Conservation (phyloP, 1,140 invertebrate genomes). For the Eriocheir sinensis region DNA sequence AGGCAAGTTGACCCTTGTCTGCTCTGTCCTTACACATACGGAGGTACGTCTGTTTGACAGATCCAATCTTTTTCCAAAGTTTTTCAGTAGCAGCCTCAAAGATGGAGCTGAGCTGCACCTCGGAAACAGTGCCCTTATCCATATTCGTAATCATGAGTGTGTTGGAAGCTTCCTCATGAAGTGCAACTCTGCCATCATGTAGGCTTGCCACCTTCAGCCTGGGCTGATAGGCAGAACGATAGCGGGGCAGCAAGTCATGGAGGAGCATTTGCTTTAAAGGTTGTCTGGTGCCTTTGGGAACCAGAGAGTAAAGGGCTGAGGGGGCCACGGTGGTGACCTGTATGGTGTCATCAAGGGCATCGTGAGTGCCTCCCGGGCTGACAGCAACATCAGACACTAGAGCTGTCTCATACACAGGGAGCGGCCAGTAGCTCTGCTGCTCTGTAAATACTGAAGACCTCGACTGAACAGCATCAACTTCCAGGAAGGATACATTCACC, state of each 20-base stretch:
- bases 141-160: constrained; percentile 56
- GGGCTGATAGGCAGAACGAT: constrained; percentile 68
- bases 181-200: constrained; percentile 16
- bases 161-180: constrained; percentile 74
- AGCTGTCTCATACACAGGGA: constrained; percentile 84
- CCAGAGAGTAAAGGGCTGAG: constrained; percentile 76
- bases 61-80: constrained; percentile 54
- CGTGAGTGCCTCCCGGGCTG: constrained; percentile 81
- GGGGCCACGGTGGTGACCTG: constrained; percentile 75
- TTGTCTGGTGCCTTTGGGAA: constrained; percentile 31
- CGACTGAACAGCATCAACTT: constrained; percentile 83
- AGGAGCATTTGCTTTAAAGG: constrained; percentile 60
- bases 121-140: constrained; percentile 30
- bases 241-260: constrained; percentile 56
- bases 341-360: constrained; percentile 71
- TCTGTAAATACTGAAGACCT: constrained; percentile 84
- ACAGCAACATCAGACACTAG: constrained; percentile 83
- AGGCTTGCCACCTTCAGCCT: constrained; percentile 39
- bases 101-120: constrained; percentile 57
- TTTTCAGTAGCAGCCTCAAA: constrained; percentile 62
- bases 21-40: constrained; percentile 74
- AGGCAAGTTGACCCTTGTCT: constrained; percentile 74
- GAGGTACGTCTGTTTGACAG: constrained; percentile 63
- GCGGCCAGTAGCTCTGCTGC: constrained; percentile 84
- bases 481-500: constrained; percentile 78